Percentiles rank a stretch among this genome's conserved stretches.
phyloP scores from a whole-genome alignment of 1,140 invertebrate genomes.

The Whitmania pigra region DNA sequence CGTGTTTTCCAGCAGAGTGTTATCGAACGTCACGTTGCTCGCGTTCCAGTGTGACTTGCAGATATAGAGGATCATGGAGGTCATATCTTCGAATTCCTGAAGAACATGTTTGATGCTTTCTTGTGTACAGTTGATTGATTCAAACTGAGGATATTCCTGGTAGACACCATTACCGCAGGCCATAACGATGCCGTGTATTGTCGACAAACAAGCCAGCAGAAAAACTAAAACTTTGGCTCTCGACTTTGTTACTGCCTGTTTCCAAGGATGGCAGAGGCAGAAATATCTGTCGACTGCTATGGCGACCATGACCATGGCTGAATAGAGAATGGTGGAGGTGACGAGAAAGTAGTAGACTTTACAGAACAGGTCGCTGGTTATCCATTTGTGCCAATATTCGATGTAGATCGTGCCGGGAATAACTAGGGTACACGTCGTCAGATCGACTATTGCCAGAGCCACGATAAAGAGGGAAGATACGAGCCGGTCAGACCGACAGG shows the following conservation, averaged over 20 bases:
- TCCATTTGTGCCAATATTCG: conserved; percentile 29
- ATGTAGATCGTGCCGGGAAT: conserved; percentile 36
- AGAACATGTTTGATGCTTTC: background rate
- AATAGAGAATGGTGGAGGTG: conserved; percentile 37
- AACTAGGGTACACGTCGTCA: conserved; percentile 36
- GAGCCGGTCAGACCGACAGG: conserved; percentile 31
- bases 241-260: conserved; percentile 33
- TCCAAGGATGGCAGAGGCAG: conserved; percentile 40
- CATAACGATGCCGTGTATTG: conserved; percentile 32
- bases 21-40: too few relatives aligned
- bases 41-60: too few relatives aligned
- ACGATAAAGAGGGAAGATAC: conserved; percentile 37
- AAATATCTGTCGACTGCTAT: conserved; percentile 40
- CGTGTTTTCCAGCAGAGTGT: background rate
- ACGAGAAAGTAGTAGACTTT: conserved; percentile 39
- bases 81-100: background rate
- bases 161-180: conserved; percentile 33
- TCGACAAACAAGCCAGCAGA: conserved; percentile 30
- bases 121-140: background rate
- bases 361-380: conserved; percentile 31
- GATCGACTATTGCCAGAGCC: conserved; percentile 35
- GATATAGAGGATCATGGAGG: background rate
- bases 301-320: conserved; percentile 39
- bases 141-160: conserved; percentile 10
- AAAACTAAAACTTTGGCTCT: conserved; percentile 34